A percentile compares a stretch with the other conserved stretches of the same genome.
phyloP scores from a whole-genome alignment of 1,140 invertebrate genomes.

The Drosophila littoralis region DNA sequence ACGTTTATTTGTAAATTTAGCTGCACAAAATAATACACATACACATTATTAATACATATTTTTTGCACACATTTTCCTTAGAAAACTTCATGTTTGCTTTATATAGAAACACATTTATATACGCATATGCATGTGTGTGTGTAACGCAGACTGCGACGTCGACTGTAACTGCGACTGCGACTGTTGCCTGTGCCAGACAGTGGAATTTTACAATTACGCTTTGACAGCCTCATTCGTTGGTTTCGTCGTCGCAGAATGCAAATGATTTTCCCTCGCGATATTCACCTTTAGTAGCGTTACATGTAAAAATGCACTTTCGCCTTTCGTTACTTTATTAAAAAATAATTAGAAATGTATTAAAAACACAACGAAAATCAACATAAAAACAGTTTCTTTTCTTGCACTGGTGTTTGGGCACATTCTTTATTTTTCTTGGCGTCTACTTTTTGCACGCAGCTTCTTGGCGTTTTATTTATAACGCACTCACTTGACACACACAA shows the following conservation, averaged over 20 bases:
- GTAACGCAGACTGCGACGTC: slow-evolving; percentile 48
- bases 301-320: slow-evolving; percentile 76
- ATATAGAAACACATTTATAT: slow-evolving; percentile 49
- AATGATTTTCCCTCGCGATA: slow-evolving; percentile 78
- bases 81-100: slow-evolving; percentile 67
- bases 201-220: slow-evolving; percentile 82
- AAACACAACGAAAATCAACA: slow-evolving; percentile 42
- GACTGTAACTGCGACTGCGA: slow-evolving; percentile 47
- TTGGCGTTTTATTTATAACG: slow-evolving; percentile 79
- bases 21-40: slow-evolving; percentile 48
- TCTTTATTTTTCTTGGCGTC: slow-evolving; percentile 78
- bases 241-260: slow-evolving; percentile 68
- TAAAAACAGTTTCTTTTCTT: slow-evolving; percentile 75
- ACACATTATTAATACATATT: slow-evolving; percentile 60
- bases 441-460: slow-evolving; percentile 76
- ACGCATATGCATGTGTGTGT: slow-evolving; percentile 27
- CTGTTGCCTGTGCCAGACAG: slow-evolving; percentile 72
- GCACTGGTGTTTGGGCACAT: slow-evolving; percentile 71
- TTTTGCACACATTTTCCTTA: slow-evolving; percentile 55
- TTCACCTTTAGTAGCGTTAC: slow-evolving; percentile 67
- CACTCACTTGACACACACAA: slow-evolving; percentile 44
- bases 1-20: slow-evolving; percentile 56
- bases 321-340: slow-evolving; percentile 62
- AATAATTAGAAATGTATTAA: slow-evolving; percentile 54
- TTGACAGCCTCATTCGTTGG: slow-evolving; percentile 78